Evolutionary conservation across 1,140 invertebrate genomes (phyloP), one percentile per base, ranked within the genome.

Genomic region (Leptinotarsa texana): DNA sequence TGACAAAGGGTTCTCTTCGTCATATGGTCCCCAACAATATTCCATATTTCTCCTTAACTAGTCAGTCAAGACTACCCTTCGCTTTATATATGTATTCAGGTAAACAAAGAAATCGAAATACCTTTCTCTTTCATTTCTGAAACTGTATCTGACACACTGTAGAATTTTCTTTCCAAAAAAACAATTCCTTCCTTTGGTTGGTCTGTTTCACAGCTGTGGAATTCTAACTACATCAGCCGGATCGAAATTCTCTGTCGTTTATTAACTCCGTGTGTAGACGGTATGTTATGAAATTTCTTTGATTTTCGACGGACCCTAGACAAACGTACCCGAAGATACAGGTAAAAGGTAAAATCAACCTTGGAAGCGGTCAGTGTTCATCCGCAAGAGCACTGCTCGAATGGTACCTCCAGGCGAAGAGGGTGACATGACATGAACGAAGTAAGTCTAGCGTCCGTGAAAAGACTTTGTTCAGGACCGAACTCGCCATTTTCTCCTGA

Each of bases 301-400:
- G 18, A 22, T 67, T 67, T 33, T 27, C 18, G 42, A 17, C 27
- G 27, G 65, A 67, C 65, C 65, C 65, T 33, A 67, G 65, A 67
- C 42, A 67, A 42, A 67, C 22, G 42, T 24, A 67, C 65, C 65
- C 65, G 51, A 57, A 57, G 51, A n/a, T 17, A 57, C 51, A 67
- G 65, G 65, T 67, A 67, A 67, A 67, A 67, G 51, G 51, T 57
- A 57, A 57, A 57, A 57, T 57, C 65, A 67, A 67, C 65, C 65
- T 67, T 67, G 65, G 65, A 42, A 67, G 65, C 65, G 65, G 65
- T 67, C 65, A 67, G 17, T 67, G 65, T 67, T 67, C 65, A 67
- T 18, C 21, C n/a, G 65, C n/a, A 57, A n/a, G 51, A 57, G 51
- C 51, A 57, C 15, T 57, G 51, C 51, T 57, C 51, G 51, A 57